Evolutionary conservation across 1,140 invertebrate species (phyloP), one percentile per base, ranked within the genome.

Genomic region (Nymphalis io): DNA sequence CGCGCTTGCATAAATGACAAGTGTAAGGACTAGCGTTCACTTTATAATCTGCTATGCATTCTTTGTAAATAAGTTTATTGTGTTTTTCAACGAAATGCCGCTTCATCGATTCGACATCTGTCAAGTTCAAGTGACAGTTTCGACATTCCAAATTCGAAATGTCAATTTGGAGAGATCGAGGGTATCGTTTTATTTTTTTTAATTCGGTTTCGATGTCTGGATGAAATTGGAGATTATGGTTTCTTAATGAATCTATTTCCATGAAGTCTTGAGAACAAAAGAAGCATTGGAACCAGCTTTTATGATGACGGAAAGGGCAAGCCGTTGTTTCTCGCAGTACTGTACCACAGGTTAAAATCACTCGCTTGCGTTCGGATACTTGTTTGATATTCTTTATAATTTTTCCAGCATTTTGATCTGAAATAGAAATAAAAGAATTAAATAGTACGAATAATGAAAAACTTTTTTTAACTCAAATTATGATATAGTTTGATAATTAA

Each of bases 261-360:
- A 88, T 87, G 46, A 89, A 90, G 33, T 86, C 85, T 77, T 87
- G 61, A 3, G 68, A 61, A 62, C 88, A 90, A 69, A 84, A 90
- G 69, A 90, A 89, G 42, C 88, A 90, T 73, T 81, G 82, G 70
- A 90, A 90, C 87, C 87, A 89, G 74, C 88, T 90, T 38, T 84
- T 88, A 74, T 87, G 84, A 55, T 90, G 87, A 18, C 87, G 74
- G 72, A 90, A 90, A 0, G 86, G 88, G 51, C 87, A 90, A 0
- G 88, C 88, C 0, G 84, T 89, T 3, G 88, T 88, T 48, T 84
- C 71, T 60, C 68, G 76, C 0, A 90, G 73, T 3, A 90, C 81
- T 2, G 68, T 80, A 0, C 73, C 72, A 51, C 84, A 87, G 0
- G 88, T 90, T 13, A 83, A 13, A n/a, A 84, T 88, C 1, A 87